Percentiles rank a stretch among this genome's conserved stretches.
These are phyloP conservation scores for Taenaris catops DNA, from an alignment of 2,888 invertebrate genomes.

Conservation along the genomic window DNA sequence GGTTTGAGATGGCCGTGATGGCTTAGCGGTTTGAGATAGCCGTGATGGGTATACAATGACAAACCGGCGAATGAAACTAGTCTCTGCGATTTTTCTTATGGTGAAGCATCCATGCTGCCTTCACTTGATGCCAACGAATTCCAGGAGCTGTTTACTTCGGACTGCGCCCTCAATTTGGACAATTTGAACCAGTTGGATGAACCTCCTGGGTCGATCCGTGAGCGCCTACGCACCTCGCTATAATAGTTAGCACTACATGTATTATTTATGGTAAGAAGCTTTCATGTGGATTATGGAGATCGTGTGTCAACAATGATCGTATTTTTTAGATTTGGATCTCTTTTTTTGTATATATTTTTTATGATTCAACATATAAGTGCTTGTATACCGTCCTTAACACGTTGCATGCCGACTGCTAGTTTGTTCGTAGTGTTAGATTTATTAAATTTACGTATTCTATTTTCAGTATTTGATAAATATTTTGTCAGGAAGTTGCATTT, in stretches of 20 bases:
- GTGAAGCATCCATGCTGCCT: conserved; percentile 43
- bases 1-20: too few species aligned
- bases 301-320: conserved; percentile 66
- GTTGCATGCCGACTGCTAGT: too few species aligned
- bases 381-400: not conserved
- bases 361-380: conserved; percentile 3
- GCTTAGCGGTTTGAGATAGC: too few species aligned
- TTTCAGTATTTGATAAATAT: too few species aligned
- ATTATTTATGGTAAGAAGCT: conserved; percentile 80
- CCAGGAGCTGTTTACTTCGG: conserved; percentile 43
- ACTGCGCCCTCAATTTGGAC: conserved; percentile 39
- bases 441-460: too few species aligned
- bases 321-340: conserved; percentile 21
- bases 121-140: conserved; percentile 45
- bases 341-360: conserved; percentile 3
- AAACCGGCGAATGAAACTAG: conserved; percentile 43
- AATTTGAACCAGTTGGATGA: conserved; percentile 35
- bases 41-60: conserved; percentile 37
- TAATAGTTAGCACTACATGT: conserved; percentile 71
- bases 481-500: too few species aligned
- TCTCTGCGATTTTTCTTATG: conserved; percentile 55
- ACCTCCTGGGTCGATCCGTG: conserved; percentile 54
- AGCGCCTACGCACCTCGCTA: conserved; percentile 67
- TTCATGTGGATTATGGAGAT: conserved; percentile 71
- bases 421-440: too few species aligned